These are phyloP conservation scores for Deilephila porcellus DNA, from an alignment of 2,888 invertebrate species.

Conservation along the genomic window DNA sequence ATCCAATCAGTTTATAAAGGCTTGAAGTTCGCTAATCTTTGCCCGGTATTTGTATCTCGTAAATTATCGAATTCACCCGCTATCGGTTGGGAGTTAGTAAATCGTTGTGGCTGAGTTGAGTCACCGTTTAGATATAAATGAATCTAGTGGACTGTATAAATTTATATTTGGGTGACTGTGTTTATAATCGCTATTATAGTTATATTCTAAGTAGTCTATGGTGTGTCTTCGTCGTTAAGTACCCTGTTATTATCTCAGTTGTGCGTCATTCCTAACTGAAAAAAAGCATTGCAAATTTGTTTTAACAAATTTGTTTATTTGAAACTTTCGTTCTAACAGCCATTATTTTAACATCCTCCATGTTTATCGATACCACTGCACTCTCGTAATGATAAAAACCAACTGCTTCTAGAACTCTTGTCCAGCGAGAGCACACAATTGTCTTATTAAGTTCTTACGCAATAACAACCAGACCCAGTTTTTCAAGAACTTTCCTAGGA, in stretches of 20 bases:
- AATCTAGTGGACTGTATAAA: neutral
- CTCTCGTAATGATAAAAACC: neutral
- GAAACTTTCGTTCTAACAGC: no score
- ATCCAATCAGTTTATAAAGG: constrained; percentile 30
- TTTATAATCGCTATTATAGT: no score
- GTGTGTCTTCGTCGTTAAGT: no score
- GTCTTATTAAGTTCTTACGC: neutral
- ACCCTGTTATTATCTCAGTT: no score
- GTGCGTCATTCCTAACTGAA: no score
- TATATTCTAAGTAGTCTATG: no score
- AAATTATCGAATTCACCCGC: neutral
- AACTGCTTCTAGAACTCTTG: neutral
- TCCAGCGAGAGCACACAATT: neutral
- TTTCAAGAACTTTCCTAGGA: constrained; percentile 3
- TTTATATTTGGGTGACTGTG: no score
- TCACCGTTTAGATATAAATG: neutral
- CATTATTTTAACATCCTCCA: no score
- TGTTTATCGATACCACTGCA: neutral
- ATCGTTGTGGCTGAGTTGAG: neutral
- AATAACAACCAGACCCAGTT: constrained; percentile 36
- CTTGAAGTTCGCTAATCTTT: neutral
- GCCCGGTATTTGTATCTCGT: neutral
- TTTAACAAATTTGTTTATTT: no score
- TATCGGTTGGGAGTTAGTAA: neutral
- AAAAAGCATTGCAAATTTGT: no score